Evolutionary conservation across 2,888 invertebrate species (phyloP).

Genomic region (Ryuthela nishihirai): DNA sequence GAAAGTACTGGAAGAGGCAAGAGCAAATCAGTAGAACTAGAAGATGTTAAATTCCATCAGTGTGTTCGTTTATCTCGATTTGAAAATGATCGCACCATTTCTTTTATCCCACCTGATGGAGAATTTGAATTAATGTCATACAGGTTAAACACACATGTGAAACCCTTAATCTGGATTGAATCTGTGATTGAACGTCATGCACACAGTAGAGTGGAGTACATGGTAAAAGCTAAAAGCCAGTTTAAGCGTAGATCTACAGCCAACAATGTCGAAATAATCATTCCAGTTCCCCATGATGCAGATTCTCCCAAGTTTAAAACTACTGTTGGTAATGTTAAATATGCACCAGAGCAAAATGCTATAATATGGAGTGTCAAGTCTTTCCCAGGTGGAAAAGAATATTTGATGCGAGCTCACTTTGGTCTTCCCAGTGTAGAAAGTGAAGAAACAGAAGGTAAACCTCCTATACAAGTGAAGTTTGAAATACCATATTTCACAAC

Average conservation of each 20-base stretch:
- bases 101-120: constrained; percentile 97
- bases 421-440: constrained; percentile 92
- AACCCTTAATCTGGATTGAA: constrained; percentile 98
- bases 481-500: constrained; percentile 99
- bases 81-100: constrained; percentile 97
- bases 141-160: constrained; percentile 91
- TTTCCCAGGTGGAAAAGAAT: constrained; percentile 97
- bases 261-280: constrained; percentile 96
- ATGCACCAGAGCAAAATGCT: constrained; percentile 94
- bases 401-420: constrained; percentile 96
- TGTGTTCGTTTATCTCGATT: constrained; percentile 94
- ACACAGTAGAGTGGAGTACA: constrained; percentile 95
- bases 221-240: constrained; percentile 98
- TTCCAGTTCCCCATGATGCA: constrained; percentile 93
- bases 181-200: constrained; percentile 96
- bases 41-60: constrained; percentile 98
- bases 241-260: constrained; percentile 96
- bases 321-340: constrained; percentile 93
- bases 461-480: constrained; percentile 97
- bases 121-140: constrained; percentile 99
- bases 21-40: constrained; percentile 95
- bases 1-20: constrained; percentile 95
- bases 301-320: constrained; percentile 98
- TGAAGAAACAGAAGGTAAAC: constrained; percentile 91
- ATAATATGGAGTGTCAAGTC: constrained; percentile 97